These are phyloP conservation scores for Cecidostiba fungosa DNA, from an alignment of 2,888 invertebrate species.

Conservation along the genomic window DNA sequence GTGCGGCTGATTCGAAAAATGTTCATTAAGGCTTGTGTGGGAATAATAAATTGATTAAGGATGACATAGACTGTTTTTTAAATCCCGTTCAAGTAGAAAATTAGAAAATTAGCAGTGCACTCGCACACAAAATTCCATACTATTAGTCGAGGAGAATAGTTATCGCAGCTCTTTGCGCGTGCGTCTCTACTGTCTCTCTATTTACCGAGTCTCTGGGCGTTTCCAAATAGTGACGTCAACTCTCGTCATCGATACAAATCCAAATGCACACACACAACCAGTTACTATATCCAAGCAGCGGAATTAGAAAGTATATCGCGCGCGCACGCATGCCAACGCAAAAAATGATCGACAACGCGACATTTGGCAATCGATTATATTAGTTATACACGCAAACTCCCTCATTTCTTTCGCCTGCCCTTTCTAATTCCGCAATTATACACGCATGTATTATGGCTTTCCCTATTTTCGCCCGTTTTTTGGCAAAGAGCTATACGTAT, in stretches of 20 bases:
- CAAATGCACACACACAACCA: not conserved
- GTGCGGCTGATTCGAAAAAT: not conserved
- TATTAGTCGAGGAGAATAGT: not conserved
- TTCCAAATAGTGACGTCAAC: slow-evolving; percentile 50
- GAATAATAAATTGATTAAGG: not conserved
- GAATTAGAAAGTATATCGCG: slow-evolving; percentile 47
- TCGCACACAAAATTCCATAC: not conserved
- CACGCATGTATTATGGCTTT: not conserved
- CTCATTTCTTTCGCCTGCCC: not conserved
- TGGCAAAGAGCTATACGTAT: not conserved
- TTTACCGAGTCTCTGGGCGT: slow-evolving; percentile 40
- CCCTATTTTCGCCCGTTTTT: not conserved
- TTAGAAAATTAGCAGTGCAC: too few species aligned
- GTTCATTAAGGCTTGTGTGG: not conserved
- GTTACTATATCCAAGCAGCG: not conserved
- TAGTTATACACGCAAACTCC: not conserved
- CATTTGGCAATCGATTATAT: slow-evolving; percentile 39
- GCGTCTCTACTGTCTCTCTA: not conserved
- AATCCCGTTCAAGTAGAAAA: too few species aligned
- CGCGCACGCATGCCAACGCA: not conserved
- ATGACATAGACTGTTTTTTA: too few species aligned
- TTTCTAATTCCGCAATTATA: slow-evolving; percentile 38
- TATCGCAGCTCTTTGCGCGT: not conserved
- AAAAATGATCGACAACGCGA: not conserved
- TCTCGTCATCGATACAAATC: slow-evolving; percentile 39